phyloP scores from a whole-genome alignment of 2,888 invertebrate species.

The Idaea biselata region DNA sequence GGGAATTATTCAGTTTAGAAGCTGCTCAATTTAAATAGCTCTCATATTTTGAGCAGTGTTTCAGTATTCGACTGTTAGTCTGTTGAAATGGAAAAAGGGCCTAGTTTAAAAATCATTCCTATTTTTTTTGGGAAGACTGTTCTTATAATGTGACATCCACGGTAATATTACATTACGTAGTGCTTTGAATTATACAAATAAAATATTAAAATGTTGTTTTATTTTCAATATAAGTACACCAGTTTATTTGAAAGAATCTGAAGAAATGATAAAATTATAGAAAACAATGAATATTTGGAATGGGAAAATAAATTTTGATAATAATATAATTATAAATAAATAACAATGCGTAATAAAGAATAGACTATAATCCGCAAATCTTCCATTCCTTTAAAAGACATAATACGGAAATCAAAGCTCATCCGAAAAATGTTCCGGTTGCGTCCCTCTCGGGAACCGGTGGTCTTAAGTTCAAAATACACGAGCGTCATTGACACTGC shows the following conservation, averaged over 20 bases:
- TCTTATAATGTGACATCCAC: slow-evolving; percentile 43
- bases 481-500: too few relatives aligned
- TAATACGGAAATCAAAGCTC: too few relatives aligned
- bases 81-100: not conserved
- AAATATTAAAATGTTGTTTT: slow-evolving; percentile 39
- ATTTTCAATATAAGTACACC: slow-evolving; percentile 29
- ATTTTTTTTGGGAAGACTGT: slow-evolving; percentile 51
- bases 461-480: too few relatives aligned
- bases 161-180: slow-evolving; percentile 35
- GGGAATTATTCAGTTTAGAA: too few relatives aligned
- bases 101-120: slow-evolving; percentile 38
- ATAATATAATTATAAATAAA: not conserved
- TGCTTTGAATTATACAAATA: slow-evolving; percentile 56
- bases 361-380: too few relatives aligned
- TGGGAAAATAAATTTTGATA: not conserved
- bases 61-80: too few relatives aligned
- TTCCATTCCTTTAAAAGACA: too few relatives aligned
- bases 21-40: too few relatives aligned
- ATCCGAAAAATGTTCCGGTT: too few relatives aligned
- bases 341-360: too few relatives aligned
- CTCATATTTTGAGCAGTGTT: too few relatives aligned
- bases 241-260: not conserved
- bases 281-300: not conserved
- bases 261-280: not conserved
- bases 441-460: too few relatives aligned